Percentiles rank a stretch among this genome's conserved stretches.
These are phyloP conservation scores for Eristalis intricaria DNA, from an alignment of 2,888 invertebrate genomes.

Conservation along the genomic window DNA sequence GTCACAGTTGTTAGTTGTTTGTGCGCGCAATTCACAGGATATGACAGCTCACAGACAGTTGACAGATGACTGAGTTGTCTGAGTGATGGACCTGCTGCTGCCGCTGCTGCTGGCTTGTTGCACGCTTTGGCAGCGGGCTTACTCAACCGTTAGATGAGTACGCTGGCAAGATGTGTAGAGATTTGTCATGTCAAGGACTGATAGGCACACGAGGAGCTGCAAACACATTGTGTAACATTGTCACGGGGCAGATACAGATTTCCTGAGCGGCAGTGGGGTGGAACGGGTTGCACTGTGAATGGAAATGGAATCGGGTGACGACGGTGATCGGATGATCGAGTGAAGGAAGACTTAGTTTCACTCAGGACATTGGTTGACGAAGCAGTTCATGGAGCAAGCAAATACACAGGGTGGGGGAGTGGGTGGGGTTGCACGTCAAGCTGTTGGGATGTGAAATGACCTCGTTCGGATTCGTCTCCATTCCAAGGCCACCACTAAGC, in stretches of 20 bases:
- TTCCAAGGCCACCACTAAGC: neutral
- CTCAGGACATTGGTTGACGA: no score
- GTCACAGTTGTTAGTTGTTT: conserved; percentile 55
- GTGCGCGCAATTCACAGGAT: conserved; percentile 50
- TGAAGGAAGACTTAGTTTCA: no score
- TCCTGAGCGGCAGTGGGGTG: neutral
- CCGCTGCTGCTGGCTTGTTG: conserved; percentile 60
- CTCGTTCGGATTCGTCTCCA: neutral
- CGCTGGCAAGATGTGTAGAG: conserved; percentile 51
- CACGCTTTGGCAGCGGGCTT: conserved; percentile 76
- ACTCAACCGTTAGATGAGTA: conserved; percentile 67
- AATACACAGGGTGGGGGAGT: no score
- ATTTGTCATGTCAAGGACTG: conserved; percentile 63
- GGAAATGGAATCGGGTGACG: no score
- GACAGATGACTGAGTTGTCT: conserved; percentile 76
- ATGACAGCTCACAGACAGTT: conserved; percentile 73
- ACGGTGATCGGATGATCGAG: no score
- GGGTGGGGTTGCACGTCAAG: no score
- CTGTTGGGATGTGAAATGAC: no score
- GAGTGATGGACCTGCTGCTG: conserved; percentile 74
- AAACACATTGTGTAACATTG: neutral
- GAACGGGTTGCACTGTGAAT: neutral
- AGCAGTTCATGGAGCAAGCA: no score
- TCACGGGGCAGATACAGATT: neutral
- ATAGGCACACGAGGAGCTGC: conserved; percentile 26